phyloP scores from a whole-genome alignment of 2,888 invertebrate species.

The Protodeltote pygarga region DNA sequence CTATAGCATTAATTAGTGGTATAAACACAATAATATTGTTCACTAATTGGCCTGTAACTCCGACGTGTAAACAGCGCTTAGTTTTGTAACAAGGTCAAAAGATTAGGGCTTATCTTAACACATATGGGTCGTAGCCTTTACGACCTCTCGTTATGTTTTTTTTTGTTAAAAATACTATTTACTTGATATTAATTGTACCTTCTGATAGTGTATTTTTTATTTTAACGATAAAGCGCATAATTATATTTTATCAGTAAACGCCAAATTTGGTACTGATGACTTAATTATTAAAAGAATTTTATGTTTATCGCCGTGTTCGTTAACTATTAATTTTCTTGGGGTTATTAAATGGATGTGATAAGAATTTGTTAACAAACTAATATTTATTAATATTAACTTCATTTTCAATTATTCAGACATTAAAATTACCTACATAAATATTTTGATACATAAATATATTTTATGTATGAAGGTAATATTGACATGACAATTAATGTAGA shows the following conservation, averaged over 20 bases:
- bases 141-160: conserved; percentile 47
- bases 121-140: conserved; percentile 42
- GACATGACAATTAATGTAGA: too few relatives aligned
- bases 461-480: too few relatives aligned
- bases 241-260: conserved; percentile 49
- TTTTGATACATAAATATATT: too few relatives aligned
- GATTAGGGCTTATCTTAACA: conserved; percentile 51
- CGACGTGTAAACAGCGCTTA: conserved; percentile 44
- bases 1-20: conserved; percentile 48
- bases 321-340: conserved; percentile 23
- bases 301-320: conserved; percentile 11
- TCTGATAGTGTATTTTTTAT: conserved; percentile 36
- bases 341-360: conserved; percentile 31
- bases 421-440: too few relatives aligned
- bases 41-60: conserved; percentile 47
- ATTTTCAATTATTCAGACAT: too few relatives aligned
- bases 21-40: conserved; percentile 41
- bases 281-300: conserved; percentile 29
- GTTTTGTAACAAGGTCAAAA: conserved; percentile 50
- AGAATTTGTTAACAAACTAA: too few relatives aligned
- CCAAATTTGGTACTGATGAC: conserved; percentile 41
- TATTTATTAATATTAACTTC: too few relatives aligned
- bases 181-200: conserved; percentile 25
- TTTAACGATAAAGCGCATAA: conserved; percentile 39
- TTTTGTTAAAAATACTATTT: conserved; percentile 42